These are phyloP conservation scores for Lichenostomus cassidix DNA, from an alignment of 2,113 vertebrate species.

Conservation along the genomic window DNA sequence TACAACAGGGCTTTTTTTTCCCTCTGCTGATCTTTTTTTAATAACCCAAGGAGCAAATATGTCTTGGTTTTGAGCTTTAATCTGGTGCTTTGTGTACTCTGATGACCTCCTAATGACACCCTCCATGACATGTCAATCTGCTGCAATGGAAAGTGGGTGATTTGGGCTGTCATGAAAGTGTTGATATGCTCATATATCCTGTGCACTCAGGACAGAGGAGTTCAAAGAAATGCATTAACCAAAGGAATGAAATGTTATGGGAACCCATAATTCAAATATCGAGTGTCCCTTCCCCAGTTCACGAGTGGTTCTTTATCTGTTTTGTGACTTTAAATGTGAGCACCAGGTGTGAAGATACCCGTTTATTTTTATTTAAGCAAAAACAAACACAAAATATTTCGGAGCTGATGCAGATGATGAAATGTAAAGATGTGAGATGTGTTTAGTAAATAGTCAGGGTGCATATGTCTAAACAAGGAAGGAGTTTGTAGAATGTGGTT, in stretches of 20 bases:
- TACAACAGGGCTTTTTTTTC: background rate
- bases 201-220: constrained; percentile 22
- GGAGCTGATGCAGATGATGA: constrained; percentile 58
- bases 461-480: constrained; percentile 58
- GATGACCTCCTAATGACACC: constrained; percentile 22
- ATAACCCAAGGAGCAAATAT: constrained; percentile 36
- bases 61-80: constrained; percentile 52
- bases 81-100: constrained; percentile 31
- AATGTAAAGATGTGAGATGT: constrained; percentile 55
- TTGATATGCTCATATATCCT: constrained; percentile 15
- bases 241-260: constrained; percentile 20
- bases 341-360: constrained; percentile 49
- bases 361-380: constrained; percentile 52
- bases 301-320: constrained; percentile 3
- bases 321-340: constrained; percentile 43
- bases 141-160: constrained; percentile 12
- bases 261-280: background rate
- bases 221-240: constrained; percentile 50
- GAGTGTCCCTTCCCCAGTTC: background rate
- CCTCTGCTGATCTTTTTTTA: constrained; percentile 17
- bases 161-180: constrained; percentile 5
- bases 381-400: constrained; percentile 46
- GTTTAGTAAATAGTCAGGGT: constrained; percentile 61
- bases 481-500: constrained; percentile 14
- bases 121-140: constrained; percentile 34